phyloP scores from a whole-genome alignment of 2,113 vertebrate species.

The Casuarius casuarius region DNA sequence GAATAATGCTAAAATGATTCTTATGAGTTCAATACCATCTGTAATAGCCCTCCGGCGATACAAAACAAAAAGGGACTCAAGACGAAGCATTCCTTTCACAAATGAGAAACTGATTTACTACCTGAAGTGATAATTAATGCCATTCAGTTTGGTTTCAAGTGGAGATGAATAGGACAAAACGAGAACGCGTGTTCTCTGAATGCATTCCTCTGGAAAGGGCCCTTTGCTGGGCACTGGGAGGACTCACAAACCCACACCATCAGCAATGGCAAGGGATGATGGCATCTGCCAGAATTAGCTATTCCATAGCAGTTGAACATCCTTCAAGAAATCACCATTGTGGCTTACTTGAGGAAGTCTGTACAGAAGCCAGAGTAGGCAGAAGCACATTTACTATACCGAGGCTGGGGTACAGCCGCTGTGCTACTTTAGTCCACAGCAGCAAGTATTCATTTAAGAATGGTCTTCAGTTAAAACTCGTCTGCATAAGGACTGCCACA shows the following conservation, averaged over 20 bases:
- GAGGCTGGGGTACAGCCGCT: not conserved
- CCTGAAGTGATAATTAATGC: conserved; percentile 79
- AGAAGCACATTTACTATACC: not conserved
- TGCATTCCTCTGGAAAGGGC: conserved; percentile 15
- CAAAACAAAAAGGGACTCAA: conserved; percentile 55
- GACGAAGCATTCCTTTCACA: conserved; percentile 65
- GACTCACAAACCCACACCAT: not conserved
- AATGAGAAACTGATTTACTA: conserved; percentile 74
- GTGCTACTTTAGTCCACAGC: not conserved
- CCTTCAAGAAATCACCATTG: not conserved
- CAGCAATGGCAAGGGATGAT: not conserved
- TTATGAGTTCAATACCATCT: conserved; percentile 69
- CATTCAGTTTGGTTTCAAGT: conserved; percentile 69
- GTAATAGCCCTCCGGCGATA: conserved; percentile 63
- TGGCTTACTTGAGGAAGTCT: not conserved
- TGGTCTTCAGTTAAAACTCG: not conserved
- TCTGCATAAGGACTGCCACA: not conserved
- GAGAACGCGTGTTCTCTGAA: conserved; percentile 18
- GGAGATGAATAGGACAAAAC: conserved; percentile 52
- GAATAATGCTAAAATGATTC: conserved; percentile 69
- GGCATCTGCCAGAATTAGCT: conserved; percentile 3
- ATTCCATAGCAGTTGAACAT: not conserved
- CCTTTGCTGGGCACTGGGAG: not conserved
- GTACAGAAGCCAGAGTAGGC: not conserved
- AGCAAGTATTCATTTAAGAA: not conserved